phyloP scores from a whole-genome alignment of 37 sponge, comb jelly and placozoan genomes.

The Oscarella lobularis region DNA sequence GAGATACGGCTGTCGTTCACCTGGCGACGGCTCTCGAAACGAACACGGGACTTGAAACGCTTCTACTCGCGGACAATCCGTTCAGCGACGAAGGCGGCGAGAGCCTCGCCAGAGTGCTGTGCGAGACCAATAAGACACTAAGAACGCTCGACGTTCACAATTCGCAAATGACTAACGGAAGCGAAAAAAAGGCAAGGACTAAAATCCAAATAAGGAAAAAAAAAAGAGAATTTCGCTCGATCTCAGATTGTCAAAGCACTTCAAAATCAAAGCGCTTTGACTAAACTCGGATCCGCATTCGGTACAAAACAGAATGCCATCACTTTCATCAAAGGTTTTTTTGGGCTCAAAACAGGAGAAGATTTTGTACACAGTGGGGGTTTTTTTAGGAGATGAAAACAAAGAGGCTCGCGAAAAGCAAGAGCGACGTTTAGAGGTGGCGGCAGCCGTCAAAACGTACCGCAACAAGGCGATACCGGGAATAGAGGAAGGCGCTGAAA shows the following conservation, averaged over 20 bases:
- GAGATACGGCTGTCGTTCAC: constrained; percentile 53
- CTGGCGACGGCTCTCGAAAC: constrained; percentile 33
- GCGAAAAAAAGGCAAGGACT: constrained; percentile 21
- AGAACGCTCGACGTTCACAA: constrained; percentile 40
- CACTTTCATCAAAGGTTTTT: background rate
- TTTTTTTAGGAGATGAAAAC: background rate
- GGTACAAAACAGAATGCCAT: background rate
- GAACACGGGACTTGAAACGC: constrained; percentile 59
- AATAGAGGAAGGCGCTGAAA: background rate
- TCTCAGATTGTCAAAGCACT: constrained; percentile 6
- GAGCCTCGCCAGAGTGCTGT: constrained; percentile 37
- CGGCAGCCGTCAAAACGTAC: background rate
- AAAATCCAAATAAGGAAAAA: background rate
- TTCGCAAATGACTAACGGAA: constrained; percentile 21
- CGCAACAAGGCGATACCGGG: background rate
- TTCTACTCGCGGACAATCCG: constrained; percentile 73
- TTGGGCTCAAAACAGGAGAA: too few species aligned
- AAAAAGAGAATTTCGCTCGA: constrained; percentile 9
- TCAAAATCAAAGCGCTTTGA: background rate
- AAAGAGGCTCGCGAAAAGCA: background rate
- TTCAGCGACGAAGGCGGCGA: constrained; percentile 74
- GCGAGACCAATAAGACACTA: constrained; percentile 37
- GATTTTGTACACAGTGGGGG: too few species aligned
- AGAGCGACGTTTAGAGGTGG: background rate
- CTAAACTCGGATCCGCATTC: background rate